A percentile compares a stretch with the other conserved stretches of the same genome.
Conservation (phyloP, 2,797 vertebrate species). For the Chelidonichthys spinosus region DNA sequence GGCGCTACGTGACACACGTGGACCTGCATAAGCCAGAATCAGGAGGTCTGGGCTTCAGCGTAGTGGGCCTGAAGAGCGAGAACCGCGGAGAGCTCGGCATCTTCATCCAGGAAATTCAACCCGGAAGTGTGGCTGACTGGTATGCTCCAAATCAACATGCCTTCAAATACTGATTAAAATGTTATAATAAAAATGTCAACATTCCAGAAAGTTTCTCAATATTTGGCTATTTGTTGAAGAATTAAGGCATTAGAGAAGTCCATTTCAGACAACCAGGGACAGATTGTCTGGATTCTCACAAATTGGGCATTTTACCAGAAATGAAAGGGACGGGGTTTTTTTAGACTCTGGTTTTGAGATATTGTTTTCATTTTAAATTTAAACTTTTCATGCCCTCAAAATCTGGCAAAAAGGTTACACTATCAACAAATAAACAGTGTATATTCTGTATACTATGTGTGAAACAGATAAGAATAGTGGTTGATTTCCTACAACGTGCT, state of each 20-base stretch:
- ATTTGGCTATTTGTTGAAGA: slow-evolving; percentile 6
- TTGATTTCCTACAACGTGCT: too few relatives aligned
- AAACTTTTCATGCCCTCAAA: background rate
- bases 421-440: background rate
- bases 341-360: background rate
- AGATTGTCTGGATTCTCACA: slow-evolving; percentile 11
- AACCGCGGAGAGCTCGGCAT: slow-evolving; percentile 96
- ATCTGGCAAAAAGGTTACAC: background rate
- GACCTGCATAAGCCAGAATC: slow-evolving; percentile 91
- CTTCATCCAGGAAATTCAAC: slow-evolving; percentile 97
- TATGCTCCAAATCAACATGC: slow-evolving; percentile 61
- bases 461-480: background rate
- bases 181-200: background rate
- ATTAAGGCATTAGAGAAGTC: background rate
- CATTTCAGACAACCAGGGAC: slow-evolving; percentile 5
- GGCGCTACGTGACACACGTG: slow-evolving; percentile 89
- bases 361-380: background rate
- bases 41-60: slow-evolving; percentile 96
- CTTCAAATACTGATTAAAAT: slow-evolving; percentile 11
- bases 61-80: slow-evolving; percentile 95
- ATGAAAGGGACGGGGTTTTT: background rate
- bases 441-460: background rate
- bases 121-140: slow-evolving; percentile 94
- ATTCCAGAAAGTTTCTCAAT: slow-evolving; percentile 7
- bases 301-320: background rate